These are phyloP conservation scores for Peromyscus maniculatus DNA, from an alignment of 2,113 vertebrate genomes.

Conservation along the genomic window DNA sequence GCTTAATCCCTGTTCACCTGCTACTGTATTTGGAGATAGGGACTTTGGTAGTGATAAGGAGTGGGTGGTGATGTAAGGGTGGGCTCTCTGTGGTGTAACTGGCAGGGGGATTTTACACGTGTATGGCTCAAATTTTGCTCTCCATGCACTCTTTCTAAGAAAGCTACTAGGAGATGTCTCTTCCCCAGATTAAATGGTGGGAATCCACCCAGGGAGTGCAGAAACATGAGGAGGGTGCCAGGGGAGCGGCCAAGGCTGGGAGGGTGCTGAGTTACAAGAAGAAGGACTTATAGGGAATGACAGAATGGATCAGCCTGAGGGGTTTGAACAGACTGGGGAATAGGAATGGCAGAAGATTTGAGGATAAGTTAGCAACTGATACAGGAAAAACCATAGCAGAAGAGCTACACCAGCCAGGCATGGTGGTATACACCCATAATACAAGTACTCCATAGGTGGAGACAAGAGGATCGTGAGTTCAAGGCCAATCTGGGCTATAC, in stretches of 20 bases:
- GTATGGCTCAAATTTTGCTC: not conserved
- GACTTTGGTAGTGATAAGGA: not conserved
- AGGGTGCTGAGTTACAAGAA: not conserved
- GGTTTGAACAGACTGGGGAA: not conserved
- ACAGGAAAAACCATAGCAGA: not conserved
- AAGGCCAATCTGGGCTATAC: not conserved
- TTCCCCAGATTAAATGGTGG: not conserved
- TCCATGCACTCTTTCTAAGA: not conserved
- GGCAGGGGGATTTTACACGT: not conserved
- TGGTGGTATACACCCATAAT: not conserved
- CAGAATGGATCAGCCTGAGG: not conserved
- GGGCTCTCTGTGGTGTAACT: not conserved
- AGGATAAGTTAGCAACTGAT: not conserved
- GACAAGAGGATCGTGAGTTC: not conserved
- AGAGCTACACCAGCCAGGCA: not conserved
- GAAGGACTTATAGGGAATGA: not conserved
- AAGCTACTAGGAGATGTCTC: not conserved
- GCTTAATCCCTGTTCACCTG: not conserved
- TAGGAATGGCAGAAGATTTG: not conserved
- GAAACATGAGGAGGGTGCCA: not conserved
- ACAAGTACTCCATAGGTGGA: not conserved
- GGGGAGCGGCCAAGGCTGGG: not conserved
- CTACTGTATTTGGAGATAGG: not conserved
- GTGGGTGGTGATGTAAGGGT: no score
- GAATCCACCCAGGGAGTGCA: rapidly evolving